These are phyloP conservation scores for Mormyrus hasselquistii DNA, from an alignment of 2,797 vertebrate genomes.

Conservation along the genomic window DNA sequence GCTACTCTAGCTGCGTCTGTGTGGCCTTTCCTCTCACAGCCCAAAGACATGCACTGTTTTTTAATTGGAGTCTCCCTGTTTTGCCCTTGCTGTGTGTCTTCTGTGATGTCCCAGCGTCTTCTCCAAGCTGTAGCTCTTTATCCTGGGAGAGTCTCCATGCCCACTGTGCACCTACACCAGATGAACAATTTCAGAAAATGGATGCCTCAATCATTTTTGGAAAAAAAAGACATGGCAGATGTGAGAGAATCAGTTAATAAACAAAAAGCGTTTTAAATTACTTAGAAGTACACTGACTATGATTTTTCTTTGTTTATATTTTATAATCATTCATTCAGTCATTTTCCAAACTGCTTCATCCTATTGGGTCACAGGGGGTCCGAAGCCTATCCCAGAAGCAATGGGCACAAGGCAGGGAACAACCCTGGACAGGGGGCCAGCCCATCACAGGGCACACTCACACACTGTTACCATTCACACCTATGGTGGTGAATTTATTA, in stretches of 20 bases:
- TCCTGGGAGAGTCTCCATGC: neutral
- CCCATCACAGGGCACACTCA: no score
- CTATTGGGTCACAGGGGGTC: no score
- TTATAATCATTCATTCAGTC: neutral
- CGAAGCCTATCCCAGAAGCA: no score
- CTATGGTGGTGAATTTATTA: no score
- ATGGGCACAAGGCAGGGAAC: no score
- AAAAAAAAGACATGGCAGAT: neutral
- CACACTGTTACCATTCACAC: no score
- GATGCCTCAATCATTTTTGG: neutral
- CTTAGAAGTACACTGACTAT: neutral
- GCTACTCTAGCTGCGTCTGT: neutral
- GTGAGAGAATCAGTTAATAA: neutral
- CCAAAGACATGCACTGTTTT: neutral
- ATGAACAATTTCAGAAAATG: neutral
- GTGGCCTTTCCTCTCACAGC: neutral
- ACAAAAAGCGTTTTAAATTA: neutral
- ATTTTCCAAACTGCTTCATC: no score
- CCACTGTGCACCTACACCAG: neutral
- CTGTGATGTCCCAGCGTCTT: neutral
- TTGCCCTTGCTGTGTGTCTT: neutral
- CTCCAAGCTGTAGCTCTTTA: neutral
- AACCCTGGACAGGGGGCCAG: no score
- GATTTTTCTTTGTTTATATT: neutral
- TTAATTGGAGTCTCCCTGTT: neutral